Evolutionary conservation across 1,140 invertebrate species (phyloP).

Genomic region (Caenorhabditis brenneri): DNA sequence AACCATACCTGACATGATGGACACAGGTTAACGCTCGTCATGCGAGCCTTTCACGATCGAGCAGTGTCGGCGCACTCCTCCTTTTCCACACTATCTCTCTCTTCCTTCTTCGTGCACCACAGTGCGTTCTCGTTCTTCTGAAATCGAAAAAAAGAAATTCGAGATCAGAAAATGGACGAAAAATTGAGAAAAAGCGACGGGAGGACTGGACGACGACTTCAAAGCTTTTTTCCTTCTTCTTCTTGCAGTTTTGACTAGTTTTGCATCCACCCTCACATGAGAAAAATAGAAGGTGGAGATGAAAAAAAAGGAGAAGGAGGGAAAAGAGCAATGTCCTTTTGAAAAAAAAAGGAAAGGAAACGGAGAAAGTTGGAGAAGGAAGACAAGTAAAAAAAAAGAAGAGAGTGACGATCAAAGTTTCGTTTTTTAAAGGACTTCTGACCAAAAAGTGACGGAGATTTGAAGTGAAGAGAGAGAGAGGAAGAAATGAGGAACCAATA

Average conservation of each 20-base stretch:
- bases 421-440: slow-evolving; percentile 29
- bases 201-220: not conserved
- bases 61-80: slow-evolving; percentile 41
- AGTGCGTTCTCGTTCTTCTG: slow-evolving; percentile 41
- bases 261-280: slow-evolving; percentile 40
- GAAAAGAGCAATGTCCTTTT: slow-evolving; percentile 31
- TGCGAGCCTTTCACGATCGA: slow-evolving; percentile 35
- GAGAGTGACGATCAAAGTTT: slow-evolving; percentile 30
- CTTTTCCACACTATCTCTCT: slow-evolving; percentile 31
- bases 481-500: no score
- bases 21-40: slow-evolving; percentile 43
- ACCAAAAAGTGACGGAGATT: slow-evolving; percentile 9
- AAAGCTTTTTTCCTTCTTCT: not conserved
- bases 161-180: slow-evolving; percentile 8
- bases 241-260: slow-evolving; percentile 14
- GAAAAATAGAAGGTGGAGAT: not conserved
- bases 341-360: not conserved
- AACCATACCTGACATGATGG: slow-evolving; percentile 21
- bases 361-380: not conserved
- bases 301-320: not conserved
- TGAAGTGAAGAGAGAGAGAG: not conserved
- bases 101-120: slow-evolving; percentile 35
- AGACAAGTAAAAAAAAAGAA: not conserved
- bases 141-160: slow-evolving; percentile 28
- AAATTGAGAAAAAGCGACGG: not conserved